A percentile compares a stretch with the other conserved stretches of the same genome.
Evolutionary conservation across 2,797 vertebrate genomes (phyloP).

Genomic region (Ispidina lecontei): DNA sequence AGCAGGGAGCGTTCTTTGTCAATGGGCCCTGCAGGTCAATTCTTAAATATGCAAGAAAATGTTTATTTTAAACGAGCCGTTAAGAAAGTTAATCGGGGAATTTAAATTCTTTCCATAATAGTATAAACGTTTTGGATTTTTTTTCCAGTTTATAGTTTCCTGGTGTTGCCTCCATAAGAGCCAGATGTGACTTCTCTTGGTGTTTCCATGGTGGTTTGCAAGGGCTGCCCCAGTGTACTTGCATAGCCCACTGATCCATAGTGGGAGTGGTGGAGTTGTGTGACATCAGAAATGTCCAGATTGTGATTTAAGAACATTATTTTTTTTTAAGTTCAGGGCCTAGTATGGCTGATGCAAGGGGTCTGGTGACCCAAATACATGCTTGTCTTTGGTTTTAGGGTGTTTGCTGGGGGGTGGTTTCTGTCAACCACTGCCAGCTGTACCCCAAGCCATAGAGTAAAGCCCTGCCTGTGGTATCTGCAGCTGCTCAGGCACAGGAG

Average conservation of each 20-base stretch:
- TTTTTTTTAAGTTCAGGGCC: not conserved
- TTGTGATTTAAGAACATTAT: not conserved
- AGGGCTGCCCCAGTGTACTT: not conserved
- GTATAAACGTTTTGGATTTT: not conserved
- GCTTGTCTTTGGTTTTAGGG: not conserved
- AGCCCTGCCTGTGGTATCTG: not conserved
- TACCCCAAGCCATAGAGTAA: fast-evolving
- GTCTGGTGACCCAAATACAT: not conserved
- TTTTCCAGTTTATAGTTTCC: slow-evolving; percentile 21
- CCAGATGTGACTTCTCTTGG: not conserved
- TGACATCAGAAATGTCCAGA: not conserved
- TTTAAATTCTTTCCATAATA: slow-evolving; percentile 29
- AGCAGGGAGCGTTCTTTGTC: not conserved
- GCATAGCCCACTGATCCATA: not conserved
- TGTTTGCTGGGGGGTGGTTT: not conserved
- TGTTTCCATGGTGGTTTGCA: not conserved
- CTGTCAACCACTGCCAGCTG: not conserved
- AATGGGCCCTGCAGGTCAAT: not conserved
- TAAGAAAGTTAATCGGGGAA: not conserved
- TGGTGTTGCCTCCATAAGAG: not conserved
- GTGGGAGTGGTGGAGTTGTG: not conserved
- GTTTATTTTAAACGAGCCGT: not conserved
- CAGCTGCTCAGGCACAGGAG: not conserved
- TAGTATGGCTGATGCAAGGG: not conserved
- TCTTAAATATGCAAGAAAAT: not conserved